Conservation (phyloP, 2,888 invertebrate genomes). For the Thecophora atra region DNA sequence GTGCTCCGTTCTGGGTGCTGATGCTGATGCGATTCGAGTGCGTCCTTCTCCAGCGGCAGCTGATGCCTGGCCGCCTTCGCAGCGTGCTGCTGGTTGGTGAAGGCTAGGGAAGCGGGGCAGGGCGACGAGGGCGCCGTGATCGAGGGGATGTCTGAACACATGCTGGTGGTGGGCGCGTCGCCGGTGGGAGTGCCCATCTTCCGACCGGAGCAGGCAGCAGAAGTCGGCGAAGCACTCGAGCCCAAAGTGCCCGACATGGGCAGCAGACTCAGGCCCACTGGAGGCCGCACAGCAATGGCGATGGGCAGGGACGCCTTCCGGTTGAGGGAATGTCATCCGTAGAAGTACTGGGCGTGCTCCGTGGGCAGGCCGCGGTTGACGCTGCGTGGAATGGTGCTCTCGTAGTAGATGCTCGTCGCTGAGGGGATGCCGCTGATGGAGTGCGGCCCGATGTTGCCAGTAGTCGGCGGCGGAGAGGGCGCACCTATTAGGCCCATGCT, state of each 20-base stretch:
- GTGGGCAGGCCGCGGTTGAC: slow-evolving; percentile 57
- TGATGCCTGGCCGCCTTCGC: slow-evolving; percentile 48
- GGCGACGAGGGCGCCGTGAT: slow-evolving; percentile 58
- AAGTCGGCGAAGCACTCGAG: slow-evolving; percentile 43
- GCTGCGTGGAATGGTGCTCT: slow-evolving; percentile 61
- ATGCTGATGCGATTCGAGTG: slow-evolving; percentile 25
- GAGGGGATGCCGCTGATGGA: slow-evolving; percentile 52
- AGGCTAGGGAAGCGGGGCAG: slow-evolving; percentile 49
- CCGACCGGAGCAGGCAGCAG: slow-evolving; percentile 37
- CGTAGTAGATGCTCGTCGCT: slow-evolving; percentile 58
- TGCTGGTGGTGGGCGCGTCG: neutral
- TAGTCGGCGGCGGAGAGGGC: slow-evolving; percentile 48
- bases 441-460: slow-evolving; percentile 44
- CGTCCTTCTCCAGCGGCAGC: slow-evolving; percentile 35
- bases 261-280: slow-evolving; percentile 57
- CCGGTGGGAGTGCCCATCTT: slow-evolving; percentile 52
- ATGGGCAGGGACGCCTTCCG: slow-evolving; percentile 60
- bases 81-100: slow-evolving; percentile 49
- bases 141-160: slow-evolving; percentile 56
- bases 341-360: slow-evolving; percentile 60
- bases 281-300: slow-evolving; percentile 55
- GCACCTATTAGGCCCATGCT: slow-evolving; percentile 57
- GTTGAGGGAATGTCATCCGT: slow-evolving; percentile 65
- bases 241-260: slow-evolving; percentile 59
- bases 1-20: slow-evolving; percentile 24